Evolutionary conservation across 2,797 vertebrate species (phyloP).

Genomic region (Enteromius viviparus): DNA sequence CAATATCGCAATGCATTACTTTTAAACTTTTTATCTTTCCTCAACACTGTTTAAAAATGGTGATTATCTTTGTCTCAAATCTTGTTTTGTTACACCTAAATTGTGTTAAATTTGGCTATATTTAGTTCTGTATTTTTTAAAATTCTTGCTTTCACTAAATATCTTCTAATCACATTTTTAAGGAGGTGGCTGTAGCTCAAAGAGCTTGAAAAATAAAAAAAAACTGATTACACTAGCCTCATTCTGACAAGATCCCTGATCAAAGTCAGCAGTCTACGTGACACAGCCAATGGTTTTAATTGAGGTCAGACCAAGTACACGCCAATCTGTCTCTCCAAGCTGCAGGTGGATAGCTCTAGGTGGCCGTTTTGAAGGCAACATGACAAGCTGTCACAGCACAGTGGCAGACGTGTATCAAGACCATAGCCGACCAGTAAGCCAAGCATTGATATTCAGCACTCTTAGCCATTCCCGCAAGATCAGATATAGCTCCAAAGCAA

Average conservation of each 20-base stretch:
- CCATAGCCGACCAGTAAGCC: background rate
- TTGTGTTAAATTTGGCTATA: background rate
- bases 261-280: conserved; percentile 8
- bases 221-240: background rate
- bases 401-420: background rate
- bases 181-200: background rate
- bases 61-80: background rate
- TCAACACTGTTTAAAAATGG: background rate
- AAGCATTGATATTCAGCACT: conserved; percentile 28
- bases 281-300: background rate
- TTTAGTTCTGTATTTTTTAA: background rate
- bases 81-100: background rate
- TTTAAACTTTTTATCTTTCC: too few species aligned
- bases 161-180: background rate
- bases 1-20: background rate
- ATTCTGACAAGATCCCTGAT: conserved; percentile 25
- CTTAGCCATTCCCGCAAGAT: conserved; percentile 36
- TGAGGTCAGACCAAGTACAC: conserved; percentile 20
- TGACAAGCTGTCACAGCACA: conserved; percentile 16
- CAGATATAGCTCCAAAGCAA: conserved; percentile 47
- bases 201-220: background rate
- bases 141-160: background rate
- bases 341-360: background rate
- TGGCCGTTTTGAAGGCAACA: conserved; percentile 19
- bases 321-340: background rate